Evolutionary conservation across 2,113 vertebrate species (phyloP).

Genomic region (Corythornis vintsioides): DNA sequence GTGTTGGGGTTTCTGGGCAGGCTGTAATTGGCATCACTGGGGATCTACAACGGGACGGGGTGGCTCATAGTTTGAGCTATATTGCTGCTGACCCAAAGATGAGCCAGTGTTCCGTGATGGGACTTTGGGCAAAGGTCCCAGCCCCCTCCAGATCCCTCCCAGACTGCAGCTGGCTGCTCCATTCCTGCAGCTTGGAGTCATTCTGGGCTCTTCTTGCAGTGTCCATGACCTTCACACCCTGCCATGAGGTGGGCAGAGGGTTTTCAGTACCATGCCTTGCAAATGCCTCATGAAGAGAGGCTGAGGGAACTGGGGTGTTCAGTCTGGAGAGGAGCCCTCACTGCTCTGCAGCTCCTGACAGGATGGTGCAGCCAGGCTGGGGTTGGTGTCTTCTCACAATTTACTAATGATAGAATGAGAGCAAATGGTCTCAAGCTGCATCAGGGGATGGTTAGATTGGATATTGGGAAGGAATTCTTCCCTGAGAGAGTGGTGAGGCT

Average conservation of each 20-base stretch:
- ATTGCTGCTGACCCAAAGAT: background rate
- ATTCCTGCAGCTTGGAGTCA: rapidly evolving
- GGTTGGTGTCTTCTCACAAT: no score
- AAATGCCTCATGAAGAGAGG: no score
- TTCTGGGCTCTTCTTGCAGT: background rate
- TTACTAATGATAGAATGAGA: no score
- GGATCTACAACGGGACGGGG: background rate
- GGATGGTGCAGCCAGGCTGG: no score
- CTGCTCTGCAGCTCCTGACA: no score
- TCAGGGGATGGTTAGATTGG: no score
- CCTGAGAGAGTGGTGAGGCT: no score
- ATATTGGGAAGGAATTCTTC: no score
- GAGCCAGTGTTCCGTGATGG: background rate
- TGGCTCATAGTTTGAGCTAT: background rate
- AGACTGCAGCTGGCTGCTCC: background rate
- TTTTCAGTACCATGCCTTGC: background rate
- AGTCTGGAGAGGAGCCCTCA: no score
- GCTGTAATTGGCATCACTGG: rapidly evolving
- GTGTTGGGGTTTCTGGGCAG: background rate
- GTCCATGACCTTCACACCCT: rapidly evolving
- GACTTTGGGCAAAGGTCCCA: background rate
- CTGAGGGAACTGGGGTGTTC: no score
- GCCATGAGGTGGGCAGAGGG: background rate
- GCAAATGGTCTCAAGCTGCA: no score
- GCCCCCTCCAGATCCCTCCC: background rate